Base-by-base conservation (phyloP, 1,140 invertebrate species). In the Drosophila sulfurigaster region DNA sequence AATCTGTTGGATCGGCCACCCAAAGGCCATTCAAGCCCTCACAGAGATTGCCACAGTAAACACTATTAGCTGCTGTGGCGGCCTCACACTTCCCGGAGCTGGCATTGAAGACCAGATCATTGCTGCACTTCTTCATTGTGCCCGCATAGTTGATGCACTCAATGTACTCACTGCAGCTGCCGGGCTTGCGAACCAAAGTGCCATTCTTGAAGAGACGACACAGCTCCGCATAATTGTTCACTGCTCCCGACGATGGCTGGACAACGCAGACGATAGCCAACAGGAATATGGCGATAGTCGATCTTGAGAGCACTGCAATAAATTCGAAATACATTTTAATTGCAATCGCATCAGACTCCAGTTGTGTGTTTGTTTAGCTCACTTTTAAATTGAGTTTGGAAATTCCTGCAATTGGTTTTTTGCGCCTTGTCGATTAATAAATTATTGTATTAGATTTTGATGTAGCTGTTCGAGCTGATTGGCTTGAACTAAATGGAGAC, bases 1-100 rank as follows among this genome's bases (percentile, higher is more conserved):
- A 91, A n/a, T 77, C 65, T 0, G 89, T 90, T 0, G 82, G 82
- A 78, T 91, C 82, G 0, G 89, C 25, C 6, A 87, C 69, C 82
- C 82, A 91, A 0, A 35, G 15, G 0, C 35, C 72, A 10, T 90
- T 30, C 20, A 52, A 13, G n/a, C 82, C 82, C 7, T 81, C 69
- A 51, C 89, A 91, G 4, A 75, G 72, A 41, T 89, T 81, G 48
- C 71, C 71, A 13, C 90, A 91, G 52, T 79, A 63, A 5, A 59
- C 54, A 41, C 46, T 62, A 5, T 73, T 72, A 4, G 52, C 64
- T 1, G 58, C 48, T n/a, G 68, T 57, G 4, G 66, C 60, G 6
- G 8, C 48, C 10, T 76, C 74, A 48, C 90, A 91, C 10, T 60
- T 51, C 20, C 67, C 43, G 3, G 49, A 28, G 20, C 20, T 59